Evolutionary conservation across 2,113 vertebrate species (phyloP).

Genomic region (Pygoscelis adeliae): DNA sequence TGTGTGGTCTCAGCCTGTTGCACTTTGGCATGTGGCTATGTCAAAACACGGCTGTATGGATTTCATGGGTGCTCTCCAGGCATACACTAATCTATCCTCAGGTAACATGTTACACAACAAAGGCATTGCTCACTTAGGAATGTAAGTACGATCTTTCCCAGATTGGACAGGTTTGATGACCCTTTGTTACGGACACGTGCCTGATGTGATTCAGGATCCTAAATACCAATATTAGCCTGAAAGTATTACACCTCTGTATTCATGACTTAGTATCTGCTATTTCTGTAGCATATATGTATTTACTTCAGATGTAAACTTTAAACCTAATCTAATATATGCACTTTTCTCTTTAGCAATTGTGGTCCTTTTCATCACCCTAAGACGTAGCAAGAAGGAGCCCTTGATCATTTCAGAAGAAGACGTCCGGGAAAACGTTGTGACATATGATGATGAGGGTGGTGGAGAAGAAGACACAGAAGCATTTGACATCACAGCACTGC

Average conservation of each 20-base stretch:
- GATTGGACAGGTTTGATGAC: not conserved
- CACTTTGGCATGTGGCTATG: not conserved
- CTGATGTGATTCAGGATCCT: not conserved
- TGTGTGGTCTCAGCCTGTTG: not conserved
- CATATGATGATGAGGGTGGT: conserved; percentile 94
- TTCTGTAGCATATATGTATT: not conserved
- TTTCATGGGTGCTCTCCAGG: not conserved
- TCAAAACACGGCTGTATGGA: not conserved
- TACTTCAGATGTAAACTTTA: not conserved
- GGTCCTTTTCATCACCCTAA: conserved; percentile 92
- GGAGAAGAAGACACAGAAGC: conserved; percentile 97
- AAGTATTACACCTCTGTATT: not conserved
- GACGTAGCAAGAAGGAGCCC: conserved; percentile 92
- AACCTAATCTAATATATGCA: conserved; percentile 56
- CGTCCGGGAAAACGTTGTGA: conserved; percentile 94
- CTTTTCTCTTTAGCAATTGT: conserved; percentile 86
- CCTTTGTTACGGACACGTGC: not conserved
- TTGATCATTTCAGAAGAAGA: conserved; percentile 96
- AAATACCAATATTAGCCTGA: not conserved
- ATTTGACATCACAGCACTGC: conserved; percentile 92
- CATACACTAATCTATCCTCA: not conserved
- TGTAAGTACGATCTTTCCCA: not conserved
- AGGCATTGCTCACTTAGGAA: not conserved
- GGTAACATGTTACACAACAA: not conserved
- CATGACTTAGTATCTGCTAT: not conserved